Percentiles rank a stretch among this genome's conserved stretches.
These are phyloP conservation scores for Agriotes lineatus DNA, from an alignment of 2,888 invertebrate species.

Conservation along the genomic window DNA sequence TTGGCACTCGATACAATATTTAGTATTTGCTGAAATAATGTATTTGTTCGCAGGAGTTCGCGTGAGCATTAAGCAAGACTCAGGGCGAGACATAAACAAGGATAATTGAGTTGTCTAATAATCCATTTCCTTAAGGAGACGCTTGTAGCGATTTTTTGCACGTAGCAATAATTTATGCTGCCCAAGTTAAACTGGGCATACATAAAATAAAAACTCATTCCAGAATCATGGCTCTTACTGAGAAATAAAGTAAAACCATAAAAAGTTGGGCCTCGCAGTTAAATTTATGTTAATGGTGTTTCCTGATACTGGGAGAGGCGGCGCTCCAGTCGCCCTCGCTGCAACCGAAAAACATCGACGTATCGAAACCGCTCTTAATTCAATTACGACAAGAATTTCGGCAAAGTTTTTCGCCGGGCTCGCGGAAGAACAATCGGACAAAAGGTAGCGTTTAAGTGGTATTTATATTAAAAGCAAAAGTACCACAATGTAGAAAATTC, in stretches of 20 bases:
- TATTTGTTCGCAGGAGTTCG: neutral
- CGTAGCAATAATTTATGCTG: slow-evolving; percentile 47
- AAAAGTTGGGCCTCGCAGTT: slow-evolving; percentile 55
- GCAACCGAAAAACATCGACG: slow-evolving; percentile 44
- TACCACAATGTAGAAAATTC: slow-evolving; percentile 36
- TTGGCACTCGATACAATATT: neutral
- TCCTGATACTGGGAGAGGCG: slow-evolving; percentile 49
- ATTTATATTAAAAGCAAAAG: slow-evolving; percentile 37
- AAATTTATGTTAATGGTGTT: slow-evolving; percentile 60
- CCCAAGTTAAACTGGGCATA: slow-evolving; percentile 52
- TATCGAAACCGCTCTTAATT: slow-evolving; percentile 34
- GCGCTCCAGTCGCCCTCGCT: slow-evolving; percentile 43
- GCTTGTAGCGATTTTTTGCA: slow-evolving; percentile 6
- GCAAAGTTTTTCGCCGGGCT: neutral
- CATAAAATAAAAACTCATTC: slow-evolving; percentile 56
- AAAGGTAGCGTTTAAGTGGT: slow-evolving; percentile 17
- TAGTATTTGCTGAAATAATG: neutral
- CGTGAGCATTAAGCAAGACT: neutral
- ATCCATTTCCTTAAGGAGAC: neutral
- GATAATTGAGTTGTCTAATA: neutral
- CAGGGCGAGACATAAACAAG: neutral
- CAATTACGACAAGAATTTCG: slow-evolving; percentile 26
- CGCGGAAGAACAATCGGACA: slow-evolving; percentile 1
- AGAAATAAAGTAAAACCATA: slow-evolving; percentile 58
- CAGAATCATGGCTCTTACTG: slow-evolving; percentile 52